Evolutionary conservation across 2,888 invertebrate species (phyloP).

Genomic region (Holacanthella duospinosa): DNA sequence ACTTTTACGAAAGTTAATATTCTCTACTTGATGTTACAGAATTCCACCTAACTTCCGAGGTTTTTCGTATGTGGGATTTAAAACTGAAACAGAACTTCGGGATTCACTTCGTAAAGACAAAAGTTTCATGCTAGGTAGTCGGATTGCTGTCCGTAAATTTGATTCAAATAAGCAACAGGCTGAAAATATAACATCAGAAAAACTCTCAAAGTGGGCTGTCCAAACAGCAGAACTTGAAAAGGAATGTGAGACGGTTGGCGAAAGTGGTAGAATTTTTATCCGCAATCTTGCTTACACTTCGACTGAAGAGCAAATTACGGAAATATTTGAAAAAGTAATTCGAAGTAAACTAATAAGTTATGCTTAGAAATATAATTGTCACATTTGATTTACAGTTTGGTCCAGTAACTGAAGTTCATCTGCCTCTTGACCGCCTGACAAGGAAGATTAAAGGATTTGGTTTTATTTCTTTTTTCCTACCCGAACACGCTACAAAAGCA

Average conservation of each 20-base stretch:
- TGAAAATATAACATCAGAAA: slow-evolving; percentile 44
- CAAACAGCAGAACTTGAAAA: slow-evolving; percentile 55
- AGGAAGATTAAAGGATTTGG: slow-evolving; percentile 73
- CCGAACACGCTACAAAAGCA: slow-evolving; percentile 87
- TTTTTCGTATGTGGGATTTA: slow-evolving; percentile 84
- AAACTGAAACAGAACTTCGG: slow-evolving; percentile 64
- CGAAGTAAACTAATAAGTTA: neutral
- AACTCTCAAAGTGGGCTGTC: slow-evolving; percentile 49
- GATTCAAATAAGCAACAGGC: slow-evolving; percentile 41
- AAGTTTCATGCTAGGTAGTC: slow-evolving; percentile 62
- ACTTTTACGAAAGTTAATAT: neutral
- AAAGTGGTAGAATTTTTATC: slow-evolving; percentile 84
- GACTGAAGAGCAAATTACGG: slow-evolving; percentile 72
- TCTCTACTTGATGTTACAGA: slow-evolving; percentile 17
- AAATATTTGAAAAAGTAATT: slow-evolving; percentile 55
- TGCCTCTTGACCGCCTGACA: slow-evolving; percentile 74
- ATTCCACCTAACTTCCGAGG: slow-evolving; percentile 66
- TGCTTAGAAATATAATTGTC: neutral
- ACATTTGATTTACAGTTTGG: slow-evolving; percentile 44
- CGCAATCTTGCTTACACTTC: slow-evolving; percentile 79
- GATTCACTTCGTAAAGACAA: slow-evolving; percentile 73
- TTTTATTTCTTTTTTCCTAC: slow-evolving; percentile 80
- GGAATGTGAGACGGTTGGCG: slow-evolving; percentile 64
- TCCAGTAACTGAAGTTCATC: slow-evolving; percentile 69
- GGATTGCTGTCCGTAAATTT: slow-evolving; percentile 47